Conservation (phyloP, 2,888 invertebrate species). For the Dryocosmus kuriphilus region DNA sequence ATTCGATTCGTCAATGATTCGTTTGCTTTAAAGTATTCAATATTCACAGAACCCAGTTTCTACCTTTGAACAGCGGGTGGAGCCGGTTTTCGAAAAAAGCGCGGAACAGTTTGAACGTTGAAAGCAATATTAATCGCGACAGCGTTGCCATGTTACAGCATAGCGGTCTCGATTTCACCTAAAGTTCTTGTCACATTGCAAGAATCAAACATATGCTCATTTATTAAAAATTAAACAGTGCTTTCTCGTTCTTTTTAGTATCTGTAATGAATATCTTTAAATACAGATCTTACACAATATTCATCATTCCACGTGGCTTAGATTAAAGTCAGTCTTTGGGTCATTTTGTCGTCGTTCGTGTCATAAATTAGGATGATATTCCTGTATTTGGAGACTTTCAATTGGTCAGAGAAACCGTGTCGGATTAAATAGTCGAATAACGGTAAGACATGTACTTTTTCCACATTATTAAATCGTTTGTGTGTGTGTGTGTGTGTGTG, state of each 20-base stretch:
- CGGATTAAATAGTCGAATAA: slow-evolving; percentile 46
- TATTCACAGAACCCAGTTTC: background rate
- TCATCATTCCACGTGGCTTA: background rate
- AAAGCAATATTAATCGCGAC: slow-evolving; percentile 34
- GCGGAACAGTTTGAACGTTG: slow-evolving; percentile 19
- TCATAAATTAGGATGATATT: slow-evolving; percentile 28
- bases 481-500: no score
- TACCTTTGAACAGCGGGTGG: background rate
- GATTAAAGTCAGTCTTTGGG: slow-evolving; percentile 6
- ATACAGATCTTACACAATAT: background rate
- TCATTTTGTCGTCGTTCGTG: slow-evolving; percentile 3
- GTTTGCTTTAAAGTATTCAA: background rate
- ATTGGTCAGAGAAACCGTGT: slow-evolving; percentile 26
- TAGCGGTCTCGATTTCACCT: slow-evolving; percentile 18
- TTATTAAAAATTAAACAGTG: no score
- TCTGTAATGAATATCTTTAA: background rate
- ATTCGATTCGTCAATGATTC: background rate
- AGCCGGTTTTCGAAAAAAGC: background rate
- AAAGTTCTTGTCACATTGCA: slow-evolving; percentile 17
- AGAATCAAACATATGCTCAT: background rate
- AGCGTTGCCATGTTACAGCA: slow-evolving; percentile 26
- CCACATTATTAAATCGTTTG: slow-evolving; percentile 22
- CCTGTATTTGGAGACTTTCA: background rate
- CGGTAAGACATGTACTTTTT: slow-evolving; percentile 48
- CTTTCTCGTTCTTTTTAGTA: no score